Base-by-base conservation (phyloP, 1,140 invertebrate species). In the Phortica variegata region DNA sequence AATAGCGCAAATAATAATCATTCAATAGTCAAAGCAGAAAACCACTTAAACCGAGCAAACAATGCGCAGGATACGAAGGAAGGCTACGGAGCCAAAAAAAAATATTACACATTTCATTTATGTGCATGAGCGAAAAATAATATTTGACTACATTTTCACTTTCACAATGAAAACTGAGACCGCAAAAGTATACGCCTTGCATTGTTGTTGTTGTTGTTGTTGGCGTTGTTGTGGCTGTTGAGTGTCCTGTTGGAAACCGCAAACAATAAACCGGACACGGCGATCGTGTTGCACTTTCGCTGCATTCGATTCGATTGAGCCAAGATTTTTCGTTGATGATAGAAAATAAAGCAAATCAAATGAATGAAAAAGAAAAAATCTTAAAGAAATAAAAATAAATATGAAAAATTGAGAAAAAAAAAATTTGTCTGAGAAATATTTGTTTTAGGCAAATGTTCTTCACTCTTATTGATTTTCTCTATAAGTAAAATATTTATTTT, bases 111-210 rank as follows among this genome's bases (percentile, higher is more conserved):
- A 18, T n/a, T 42, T 34, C 16, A 12, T 20, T 26, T 32, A 37
- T 16, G 41, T 56, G 48, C 43, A 43, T 13, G 21, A 52, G 20
- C 33, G 29, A 18, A 54, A 40, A 21, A 59, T 29, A 34, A 44
- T 40, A 48, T 32, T 21, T 53, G 49, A 61, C 68, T 60, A 57
- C 54, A 54, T 63, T 68, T 68, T 68, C 63, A 68, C 63, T 68
- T 68, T 68, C 65, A 58, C 60, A 68, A 58, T 68, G 65, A 60
- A 68, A 68, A 63, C 56, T 37, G 61, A 68, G 69, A 68, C 63
- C 63, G 46, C 32, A 4, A 4, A 34, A 9, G 26, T 12, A 29
- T 29, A 29, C 26, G 26, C 26, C 13, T 37, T 33, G 32, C 42
- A 47, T n/a, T 23, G 54, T 33, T 29, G 23, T 32, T 29, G 40